These are phyloP conservation scores for Heliconius sara DNA, from an alignment of 2,888 invertebrate genomes.

Conservation along the genomic window DNA sequence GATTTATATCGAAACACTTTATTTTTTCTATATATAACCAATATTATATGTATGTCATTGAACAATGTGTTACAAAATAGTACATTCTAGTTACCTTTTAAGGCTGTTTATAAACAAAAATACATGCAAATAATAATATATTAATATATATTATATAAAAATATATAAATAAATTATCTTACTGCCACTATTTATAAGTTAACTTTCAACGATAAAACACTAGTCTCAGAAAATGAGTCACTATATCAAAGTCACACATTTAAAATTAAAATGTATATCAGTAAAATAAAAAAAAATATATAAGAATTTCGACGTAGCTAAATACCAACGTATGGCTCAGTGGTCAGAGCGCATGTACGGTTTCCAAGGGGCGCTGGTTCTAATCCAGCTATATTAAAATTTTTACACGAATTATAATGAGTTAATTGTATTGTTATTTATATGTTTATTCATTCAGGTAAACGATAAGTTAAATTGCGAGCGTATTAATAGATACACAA, in stretches of 20 bases:
- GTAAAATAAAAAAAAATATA: not conserved
- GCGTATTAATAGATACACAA: not conserved
- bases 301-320: not conserved
- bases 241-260: not conserved
- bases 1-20: not conserved
- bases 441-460: not conserved
- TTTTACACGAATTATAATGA: not conserved
- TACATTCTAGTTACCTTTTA: slow-evolving; percentile 34
- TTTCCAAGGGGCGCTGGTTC: not conserved
- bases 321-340: not conserved
- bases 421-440: not conserved
- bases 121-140: not conserved
- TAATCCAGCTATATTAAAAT: not conserved
- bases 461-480: not conserved
- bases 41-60: not conserved
- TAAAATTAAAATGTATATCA: not conserved
- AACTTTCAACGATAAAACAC: slow-evolving; percentile 27
- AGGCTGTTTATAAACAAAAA: slow-evolving; percentile 29
- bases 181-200: slow-evolving; percentile 29
- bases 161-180: not conserved
- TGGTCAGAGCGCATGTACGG: not conserved
- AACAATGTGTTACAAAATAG: not conserved
- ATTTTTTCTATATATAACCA: not conserved
- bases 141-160: not conserved
- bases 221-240: slow-evolving; percentile 23